phyloP scores from a whole-genome alignment of 2,113 vertebrate species.

The Sigmodon hispidus region DNA sequence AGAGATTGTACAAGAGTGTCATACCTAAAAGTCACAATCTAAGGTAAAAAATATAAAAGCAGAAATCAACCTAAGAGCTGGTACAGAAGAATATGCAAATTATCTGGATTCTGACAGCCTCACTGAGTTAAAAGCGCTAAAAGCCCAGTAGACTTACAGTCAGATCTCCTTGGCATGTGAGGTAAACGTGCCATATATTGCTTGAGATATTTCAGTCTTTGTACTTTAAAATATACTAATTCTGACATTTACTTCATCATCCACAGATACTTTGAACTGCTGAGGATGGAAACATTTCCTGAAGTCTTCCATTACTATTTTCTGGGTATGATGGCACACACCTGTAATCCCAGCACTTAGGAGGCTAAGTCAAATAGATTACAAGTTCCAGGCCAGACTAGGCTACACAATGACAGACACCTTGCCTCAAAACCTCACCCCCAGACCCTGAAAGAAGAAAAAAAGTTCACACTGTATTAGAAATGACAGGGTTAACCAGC shows the following conservation, averaged over 20 bases:
- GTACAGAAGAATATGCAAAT: neutral
- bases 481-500: neutral
- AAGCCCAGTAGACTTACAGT: neutral
- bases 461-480: neutral
- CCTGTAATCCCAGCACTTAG: neutral
- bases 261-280: neutral
- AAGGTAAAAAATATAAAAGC: neutral
- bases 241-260: neutral
- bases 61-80: neutral
- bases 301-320: neutral
- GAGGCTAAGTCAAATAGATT: neutral
- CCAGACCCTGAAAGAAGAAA: neutral
- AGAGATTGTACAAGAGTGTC: neutral
- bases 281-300: neutral
- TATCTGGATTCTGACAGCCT: neutral
- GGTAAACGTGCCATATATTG: neutral
- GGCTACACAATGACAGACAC: neutral
- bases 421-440: neutral
- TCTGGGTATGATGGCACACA: neutral
- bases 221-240: neutral
- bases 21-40: neutral
- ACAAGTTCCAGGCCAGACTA: neutral
- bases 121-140: neutral
- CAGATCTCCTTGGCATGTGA: neutral
- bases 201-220: neutral